A percentile compares a stretch with the other conserved stretches of the same genome.
Conservation (phyloP, 1,140 invertebrate species). For the Arion vulgaris region DNA sequence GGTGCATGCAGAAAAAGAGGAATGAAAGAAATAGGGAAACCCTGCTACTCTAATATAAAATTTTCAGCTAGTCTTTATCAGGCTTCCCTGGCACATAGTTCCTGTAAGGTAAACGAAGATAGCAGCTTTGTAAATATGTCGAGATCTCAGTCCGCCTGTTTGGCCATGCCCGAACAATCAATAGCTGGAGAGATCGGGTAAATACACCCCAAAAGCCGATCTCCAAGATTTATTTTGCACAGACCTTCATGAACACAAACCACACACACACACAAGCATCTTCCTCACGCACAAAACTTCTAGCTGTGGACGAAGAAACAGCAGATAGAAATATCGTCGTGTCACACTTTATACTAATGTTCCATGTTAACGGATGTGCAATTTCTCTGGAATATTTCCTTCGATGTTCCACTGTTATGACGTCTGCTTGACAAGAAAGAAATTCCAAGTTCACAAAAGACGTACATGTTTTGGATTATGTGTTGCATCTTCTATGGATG, state of each 20-base stretch:
- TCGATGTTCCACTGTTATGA: neutral
- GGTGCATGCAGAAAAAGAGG: neutral
- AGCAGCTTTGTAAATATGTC: constrained; percentile 38
- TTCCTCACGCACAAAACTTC: neutral
- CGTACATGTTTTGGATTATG: neutral
- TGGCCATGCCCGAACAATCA: constrained; percentile 31
- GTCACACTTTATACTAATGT: neutral
- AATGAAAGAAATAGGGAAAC: neutral
- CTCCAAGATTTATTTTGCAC: constrained; percentile 33
- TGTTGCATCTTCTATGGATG: neutral
- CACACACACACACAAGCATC: neutral
- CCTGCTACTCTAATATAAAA: neutral
- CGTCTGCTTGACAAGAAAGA: neutral
- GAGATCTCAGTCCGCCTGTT: constrained; percentile 26
- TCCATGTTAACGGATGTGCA: neutral
- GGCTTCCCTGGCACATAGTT: constrained; percentile 18
- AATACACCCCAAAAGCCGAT: constrained; percentile 38
- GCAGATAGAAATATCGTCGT: neutral
- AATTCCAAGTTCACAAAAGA: neutral
- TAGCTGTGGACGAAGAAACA: neutral
- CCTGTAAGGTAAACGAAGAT: constrained; percentile 36
- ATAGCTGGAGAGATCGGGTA: constrained; percentile 35
- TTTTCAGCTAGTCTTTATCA: constrained; percentile 33
- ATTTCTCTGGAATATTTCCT: neutral
- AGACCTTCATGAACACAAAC: constrained; percentile 22